phyloP scores from a whole-genome alignment of 2,888 invertebrate genomes.

The Agriopis aurantiaria region DNA sequence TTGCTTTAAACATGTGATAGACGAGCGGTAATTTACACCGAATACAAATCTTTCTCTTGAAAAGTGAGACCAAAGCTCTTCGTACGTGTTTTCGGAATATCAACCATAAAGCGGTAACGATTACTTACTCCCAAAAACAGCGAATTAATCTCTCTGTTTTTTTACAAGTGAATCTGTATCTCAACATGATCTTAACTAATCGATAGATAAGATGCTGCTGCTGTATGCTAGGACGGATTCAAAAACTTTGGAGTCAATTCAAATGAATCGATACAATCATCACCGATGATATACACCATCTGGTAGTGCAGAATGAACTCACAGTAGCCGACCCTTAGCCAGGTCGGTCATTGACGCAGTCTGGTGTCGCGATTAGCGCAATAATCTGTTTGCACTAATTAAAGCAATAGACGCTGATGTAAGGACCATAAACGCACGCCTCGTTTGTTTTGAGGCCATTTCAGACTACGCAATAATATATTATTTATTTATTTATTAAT shows the following conservation, averaged over 20 bases:
- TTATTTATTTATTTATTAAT: too few species aligned
- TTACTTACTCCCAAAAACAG: too few species aligned
- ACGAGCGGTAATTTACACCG: too few species aligned
- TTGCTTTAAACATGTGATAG: not conserved
- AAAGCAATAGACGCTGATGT: slow-evolving; percentile 62
- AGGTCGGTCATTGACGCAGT: slow-evolving; percentile 74
- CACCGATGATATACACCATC: slow-evolving; percentile 20
- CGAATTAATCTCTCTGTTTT: too few species aligned
- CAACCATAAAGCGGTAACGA: too few species aligned
- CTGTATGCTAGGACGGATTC: not conserved
- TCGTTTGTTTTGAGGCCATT: slow-evolving; percentile 51
- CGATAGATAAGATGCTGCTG: too few species aligned
- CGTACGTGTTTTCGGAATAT: too few species aligned
- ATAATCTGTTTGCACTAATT: slow-evolving; percentile 62
- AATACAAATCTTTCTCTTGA: too few species aligned
- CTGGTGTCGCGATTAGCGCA: slow-evolving; percentile 73
- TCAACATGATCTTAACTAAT: too few species aligned
- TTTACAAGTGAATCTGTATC: too few species aligned
- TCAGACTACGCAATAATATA: slow-evolving; percentile 2
- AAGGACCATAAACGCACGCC: slow-evolving; percentile 59
- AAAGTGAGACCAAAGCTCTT: too few species aligned
- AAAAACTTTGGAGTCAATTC: not conserved
- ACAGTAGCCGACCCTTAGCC: slow-evolving; percentile 46
- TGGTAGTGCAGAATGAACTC: slow-evolving; percentile 29
- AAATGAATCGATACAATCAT: slow-evolving; percentile 12